Evolutionary conservation across 1,140 invertebrate species (phyloP).

Genomic region (Polypedilum vanderplanki): DNA sequence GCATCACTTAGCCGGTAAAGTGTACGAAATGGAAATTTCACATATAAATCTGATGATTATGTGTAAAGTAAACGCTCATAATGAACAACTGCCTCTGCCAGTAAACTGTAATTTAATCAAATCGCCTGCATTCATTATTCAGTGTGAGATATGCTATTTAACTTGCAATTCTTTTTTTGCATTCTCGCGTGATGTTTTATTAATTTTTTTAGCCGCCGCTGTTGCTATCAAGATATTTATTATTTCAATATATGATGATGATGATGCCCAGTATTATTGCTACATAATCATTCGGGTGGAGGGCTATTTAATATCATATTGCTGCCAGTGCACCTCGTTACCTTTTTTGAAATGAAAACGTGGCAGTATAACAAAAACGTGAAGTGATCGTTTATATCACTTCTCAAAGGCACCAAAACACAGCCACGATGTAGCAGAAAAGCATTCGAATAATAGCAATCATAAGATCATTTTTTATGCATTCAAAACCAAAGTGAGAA

Average conservation of each 20-base stretch:
- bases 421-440: not conserved
- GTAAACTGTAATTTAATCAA: slow-evolving; percentile 23
- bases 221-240: slow-evolving; percentile 13
- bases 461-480: not conserved
- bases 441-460: not conserved
- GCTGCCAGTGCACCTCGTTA: not conserved
- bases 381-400: slow-evolving; percentile 12
- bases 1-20: not conserved
- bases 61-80: slow-evolving; percentile 25
- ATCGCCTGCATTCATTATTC: not conserved
- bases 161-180: too few relatives aligned
- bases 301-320: not conserved
- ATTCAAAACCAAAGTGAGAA: too few relatives aligned
- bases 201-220: too few relatives aligned
- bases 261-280: not conserved
- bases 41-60: slow-evolving; percentile 26
- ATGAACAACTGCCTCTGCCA: not conserved
- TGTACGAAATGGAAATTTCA: not conserved
- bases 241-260: not conserved
- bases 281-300: not conserved
- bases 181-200: too few relatives aligned
- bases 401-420: not conserved
- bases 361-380: slow-evolving; percentile 17
- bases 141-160: not conserved
- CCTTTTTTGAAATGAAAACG: slow-evolving; percentile 1